phyloP scores from a whole-genome alignment of 1,140 invertebrate species.

The Neodiprion lecontei region DNA sequence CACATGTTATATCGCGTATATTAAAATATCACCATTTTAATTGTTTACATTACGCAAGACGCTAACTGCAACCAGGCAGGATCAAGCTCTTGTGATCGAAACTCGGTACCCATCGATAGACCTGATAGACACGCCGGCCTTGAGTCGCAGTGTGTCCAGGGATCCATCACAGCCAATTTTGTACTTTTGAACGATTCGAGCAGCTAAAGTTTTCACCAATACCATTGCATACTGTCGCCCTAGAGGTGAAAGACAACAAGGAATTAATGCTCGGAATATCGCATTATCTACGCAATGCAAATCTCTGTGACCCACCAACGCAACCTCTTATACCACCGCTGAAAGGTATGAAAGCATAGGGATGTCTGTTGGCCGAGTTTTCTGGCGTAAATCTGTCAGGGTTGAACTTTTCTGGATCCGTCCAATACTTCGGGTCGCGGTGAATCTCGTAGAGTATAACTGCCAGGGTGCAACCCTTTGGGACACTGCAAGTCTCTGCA shows the following conservation, averaged over 20 bases:
- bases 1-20: no score
- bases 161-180: constrained; percentile 9
- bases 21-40: no score
- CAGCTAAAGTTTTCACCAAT: constrained; percentile 55
- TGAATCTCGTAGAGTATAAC: constrained; percentile 55
- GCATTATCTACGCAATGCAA: not conserved
- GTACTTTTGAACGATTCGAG: constrained; percentile 45
- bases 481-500: constrained; percentile 39
- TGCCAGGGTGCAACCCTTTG: constrained; percentile 42
- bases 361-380: constrained; percentile 55
- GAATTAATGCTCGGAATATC: not conserved
- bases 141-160: constrained; percentile 28
- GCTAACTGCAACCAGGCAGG: not conserved
- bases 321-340: constrained; percentile 60
- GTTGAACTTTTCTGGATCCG: constrained; percentile 70
- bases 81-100: constrained; percentile 5
- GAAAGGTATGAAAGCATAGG: constrained; percentile 67
- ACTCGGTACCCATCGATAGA: constrained; percentile 31
- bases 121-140: constrained; percentile 34
- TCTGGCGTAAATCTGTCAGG: constrained; percentile 72
- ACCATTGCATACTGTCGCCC: constrained; percentile 61
- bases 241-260: constrained; percentile 29
- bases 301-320: constrained; percentile 36
- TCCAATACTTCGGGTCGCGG: constrained; percentile 60
- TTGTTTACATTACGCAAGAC: no score